Base-by-base conservation (phyloP, 2,113 vertebrate species). In the Phainopepla nitens region DNA sequence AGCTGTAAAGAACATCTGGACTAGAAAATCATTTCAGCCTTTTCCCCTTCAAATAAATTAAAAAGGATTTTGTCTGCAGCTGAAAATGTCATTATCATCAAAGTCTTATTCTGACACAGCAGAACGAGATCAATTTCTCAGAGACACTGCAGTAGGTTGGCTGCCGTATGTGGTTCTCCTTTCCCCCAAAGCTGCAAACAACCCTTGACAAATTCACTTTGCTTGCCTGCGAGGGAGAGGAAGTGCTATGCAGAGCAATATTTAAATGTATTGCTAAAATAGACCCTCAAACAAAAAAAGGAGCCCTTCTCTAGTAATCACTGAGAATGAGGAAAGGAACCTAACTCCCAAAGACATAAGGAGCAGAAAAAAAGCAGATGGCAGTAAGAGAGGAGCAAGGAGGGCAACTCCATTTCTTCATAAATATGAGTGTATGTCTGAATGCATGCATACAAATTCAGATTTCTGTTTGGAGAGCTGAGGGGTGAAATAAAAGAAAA, bases 31-130 rank as follows among this genome's bases (percentile, higher is more conserved):
- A 80, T 90, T 93, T 96, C 62, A 79, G 71, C 13, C 31, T 87
- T 19, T 90, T 95, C 66, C 15, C 39, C 42, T 94, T 95, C 91
- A 96, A 94, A 91, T 79, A 95, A 93, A 94, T 95, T 96, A 86
- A 88, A 87, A 95, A 91, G 87, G 90, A 96, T 94, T 96, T 94
- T 96, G 58, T 96, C 85, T 94, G 89, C 61, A 92, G 58, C 65
- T 93, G 87, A 89, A 96, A 94, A 95, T 96, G 72, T 92, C 76
- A 94, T 95, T 93, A 95, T 91, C 87, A 91, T 96, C 93, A 93
- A 95, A 97, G 89, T 84, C 60, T 84, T 91, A 87, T 82, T 89
- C 87, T 97, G 97, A 92, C 95, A 96, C 50, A 95, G 81, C 66
- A 86, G 78, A 94, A 95, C 64, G 93, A 93, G 84, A 95, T 96